Percentiles rank a stretch among this genome's conserved stretches.
phyloP scores from a whole-genome alignment of 2,797 vertebrate genomes.

The Pangasius macronema region DNA sequence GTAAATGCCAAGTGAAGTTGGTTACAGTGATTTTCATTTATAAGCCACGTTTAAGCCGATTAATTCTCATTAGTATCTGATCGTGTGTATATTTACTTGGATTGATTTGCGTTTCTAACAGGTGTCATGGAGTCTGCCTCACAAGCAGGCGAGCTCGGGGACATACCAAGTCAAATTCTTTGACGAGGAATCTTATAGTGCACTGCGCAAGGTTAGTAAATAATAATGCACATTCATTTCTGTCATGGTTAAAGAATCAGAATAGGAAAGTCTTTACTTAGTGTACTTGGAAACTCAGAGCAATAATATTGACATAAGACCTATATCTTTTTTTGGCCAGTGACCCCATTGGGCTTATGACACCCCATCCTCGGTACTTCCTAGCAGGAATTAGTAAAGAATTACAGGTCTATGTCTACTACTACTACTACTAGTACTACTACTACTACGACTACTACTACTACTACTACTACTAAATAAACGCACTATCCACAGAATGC shows the following conservation, averaged over 20 bases:
- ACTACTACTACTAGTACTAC: too few species aligned
- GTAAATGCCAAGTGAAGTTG: not conserved
- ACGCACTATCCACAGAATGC: not conserved
- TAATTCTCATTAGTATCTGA: not conserved
- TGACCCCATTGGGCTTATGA: not conserved
- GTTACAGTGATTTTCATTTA: not conserved
- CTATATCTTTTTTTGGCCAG: not conserved
- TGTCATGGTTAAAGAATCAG: too few species aligned
- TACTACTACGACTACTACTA: too few species aligned
- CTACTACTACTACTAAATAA: not conserved
- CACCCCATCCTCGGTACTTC: not conserved
- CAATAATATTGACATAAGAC: too few species aligned
- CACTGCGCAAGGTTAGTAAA: conserved; percentile 81
- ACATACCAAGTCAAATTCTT: conserved; percentile 93
- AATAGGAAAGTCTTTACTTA: not conserved
- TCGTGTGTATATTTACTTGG: not conserved
- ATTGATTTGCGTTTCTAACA: conserved; percentile 53
- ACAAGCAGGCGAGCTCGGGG: conserved; percentile 86
- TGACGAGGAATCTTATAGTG: conserved; percentile 91
- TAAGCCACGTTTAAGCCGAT: too few species aligned
- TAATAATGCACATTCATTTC: not conserved
- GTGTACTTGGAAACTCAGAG: too few species aligned
- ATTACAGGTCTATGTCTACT: not conserved
- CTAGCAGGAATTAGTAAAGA: not conserved
- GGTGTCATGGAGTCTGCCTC: conserved; percentile 92